Base-by-base conservation (phyloP, 2,888 invertebrate species). In the Latrodectus hesperus region DNA sequence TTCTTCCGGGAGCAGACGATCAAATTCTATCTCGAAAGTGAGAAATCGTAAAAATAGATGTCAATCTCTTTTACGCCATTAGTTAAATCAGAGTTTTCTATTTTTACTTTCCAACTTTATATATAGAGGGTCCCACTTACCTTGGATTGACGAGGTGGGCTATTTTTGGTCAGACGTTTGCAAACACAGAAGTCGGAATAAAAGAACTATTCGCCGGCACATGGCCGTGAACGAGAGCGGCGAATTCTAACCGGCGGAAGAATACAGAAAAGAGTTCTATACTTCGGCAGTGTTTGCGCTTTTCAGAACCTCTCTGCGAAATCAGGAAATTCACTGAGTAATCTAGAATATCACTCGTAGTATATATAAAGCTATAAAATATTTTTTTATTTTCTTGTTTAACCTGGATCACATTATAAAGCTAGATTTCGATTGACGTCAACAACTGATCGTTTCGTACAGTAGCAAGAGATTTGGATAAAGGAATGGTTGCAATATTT, bases 121-220 rank as follows among this genome's bases (percentile, higher is more conserved):
- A 74, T 64, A 83, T 78, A 83, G 82, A 60, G 64, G 64, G 12
- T 55, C 55, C 60, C 52, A 83, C 87, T 83, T 88, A 88, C 87
- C 87, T 82, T 78, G 68, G n/a, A 78, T 52, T 71, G 87, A 74
- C 87, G 87, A 87, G 81, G 14, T 72, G 74, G 68, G 77, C 87
- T 87, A 87, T 87, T 87, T 87, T 82, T 65, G 86, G 77, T 82
- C 74, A 73, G 82, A 64, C 87, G 68, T 78, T 82, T 87, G 77
- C 82, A 78, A 82, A 82, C 82, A 82, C 82, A 73, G 55, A 73
- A 72, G 68, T 81, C 76, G 72, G 53, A 77, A 87, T 87, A 82
- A 77, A 72, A 78, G 83, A 74, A 88, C 49, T 55, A 49, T 73
- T 67, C 53, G 70, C 82, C 68, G 78, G 87, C 83, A 78, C 87